phyloP scores from a whole-genome alignment of 2,797 vertebrate genomes.

The Enteromius fasciolatus region DNA sequence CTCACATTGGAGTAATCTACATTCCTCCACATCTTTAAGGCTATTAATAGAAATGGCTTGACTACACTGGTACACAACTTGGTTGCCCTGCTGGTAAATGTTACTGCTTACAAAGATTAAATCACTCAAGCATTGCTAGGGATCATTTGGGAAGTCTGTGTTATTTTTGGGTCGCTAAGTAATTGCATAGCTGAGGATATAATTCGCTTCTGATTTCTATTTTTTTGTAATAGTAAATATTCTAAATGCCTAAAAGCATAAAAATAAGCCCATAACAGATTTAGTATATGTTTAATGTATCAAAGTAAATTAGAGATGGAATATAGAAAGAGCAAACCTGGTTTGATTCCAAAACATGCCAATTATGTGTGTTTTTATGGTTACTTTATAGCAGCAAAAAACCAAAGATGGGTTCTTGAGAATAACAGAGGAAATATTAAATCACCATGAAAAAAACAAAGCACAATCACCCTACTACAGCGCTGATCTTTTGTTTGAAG shows the following conservation, averaged over 20 bases:
- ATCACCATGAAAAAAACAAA: background rate
- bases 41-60: constrained; percentile 11
- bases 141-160: background rate
- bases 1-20: background rate
- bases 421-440: constrained; percentile 4
- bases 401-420: background rate
- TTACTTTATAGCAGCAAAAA: background rate
- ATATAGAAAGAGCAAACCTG: background rate
- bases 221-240: background rate
- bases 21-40: background rate
- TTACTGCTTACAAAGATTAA: background rate
- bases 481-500: constrained; percentile 9
- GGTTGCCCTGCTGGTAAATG: background rate
- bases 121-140: background rate
- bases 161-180: background rate
- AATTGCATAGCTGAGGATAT: background rate
- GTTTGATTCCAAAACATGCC: background rate
- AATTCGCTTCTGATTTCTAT: background rate
- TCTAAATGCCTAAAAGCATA: background rate
- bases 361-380: background rate
- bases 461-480: background rate
- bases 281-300: background rate
- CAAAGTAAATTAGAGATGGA: background rate
- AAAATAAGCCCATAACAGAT: background rate
- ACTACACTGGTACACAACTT: background rate